Percentiles rank a stretch among this genome's conserved stretches.
phyloP scores from a whole-genome alignment of 30 jellyfish, hydroid and myxozoan genomes.

The Pelagia noctiluca region DNA sequence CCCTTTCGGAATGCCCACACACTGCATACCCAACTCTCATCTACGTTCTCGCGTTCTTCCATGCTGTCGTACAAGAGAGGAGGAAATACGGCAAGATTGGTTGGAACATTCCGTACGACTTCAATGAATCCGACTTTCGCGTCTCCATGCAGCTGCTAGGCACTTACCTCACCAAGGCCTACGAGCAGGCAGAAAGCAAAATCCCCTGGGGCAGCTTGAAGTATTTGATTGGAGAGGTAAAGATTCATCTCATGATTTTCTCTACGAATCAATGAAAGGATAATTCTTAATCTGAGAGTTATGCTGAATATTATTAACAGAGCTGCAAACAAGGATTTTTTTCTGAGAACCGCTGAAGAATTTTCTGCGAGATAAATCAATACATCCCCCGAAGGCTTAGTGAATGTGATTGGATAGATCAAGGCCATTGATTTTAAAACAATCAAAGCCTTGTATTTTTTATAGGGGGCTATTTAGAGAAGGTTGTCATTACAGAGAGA shows the following conservation, averaged over 20 bases:
- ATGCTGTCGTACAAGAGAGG: slow-evolving; percentile 96
- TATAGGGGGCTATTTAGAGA: no score
- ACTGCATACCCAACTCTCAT: slow-evolving; percentile 89
- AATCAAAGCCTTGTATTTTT: no score
- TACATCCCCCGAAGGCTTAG: no score
- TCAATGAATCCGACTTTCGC: slow-evolving; percentile 94
- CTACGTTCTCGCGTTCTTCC: slow-evolving; percentile 92
- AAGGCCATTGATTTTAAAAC: no score
- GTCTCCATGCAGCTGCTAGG: slow-evolving; percentile 93
- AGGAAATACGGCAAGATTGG: slow-evolving; percentile 95
- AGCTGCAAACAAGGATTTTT: no score
- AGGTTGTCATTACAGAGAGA: background rate
- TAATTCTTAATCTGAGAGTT: no score
- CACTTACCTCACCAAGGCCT: slow-evolving; percentile 86
- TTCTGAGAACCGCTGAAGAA: no score
- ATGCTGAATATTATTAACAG: no score
- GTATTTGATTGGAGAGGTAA: slow-evolving; percentile 96
- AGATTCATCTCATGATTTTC: background rate
- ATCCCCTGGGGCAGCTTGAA: slow-evolving; percentile 96
- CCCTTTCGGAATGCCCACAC: slow-evolving; percentile 87
- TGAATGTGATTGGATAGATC: no score
- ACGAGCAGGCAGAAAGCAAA: slow-evolving; percentile 73
- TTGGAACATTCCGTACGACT: slow-evolving; percentile 93
- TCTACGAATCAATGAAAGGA: no score
- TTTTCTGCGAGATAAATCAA: no score